Evolutionary conservation across 1,140 invertebrate species (phyloP), one percentile per base, ranked within the genome.

Genomic region (Schmidtea mediterranea): DNA sequence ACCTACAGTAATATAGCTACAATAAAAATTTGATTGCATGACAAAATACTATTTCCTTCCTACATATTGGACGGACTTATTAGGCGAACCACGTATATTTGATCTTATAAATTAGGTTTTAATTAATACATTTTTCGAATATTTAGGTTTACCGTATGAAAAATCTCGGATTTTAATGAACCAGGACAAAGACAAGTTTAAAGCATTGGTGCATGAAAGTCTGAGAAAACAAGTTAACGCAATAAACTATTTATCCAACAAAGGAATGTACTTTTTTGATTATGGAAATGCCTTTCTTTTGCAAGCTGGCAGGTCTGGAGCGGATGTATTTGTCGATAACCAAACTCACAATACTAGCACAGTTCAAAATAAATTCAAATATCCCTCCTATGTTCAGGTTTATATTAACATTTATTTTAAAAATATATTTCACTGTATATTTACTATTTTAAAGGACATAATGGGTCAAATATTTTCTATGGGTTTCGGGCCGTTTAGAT

Each of bases 381-480:
- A 75, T 59, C 75, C 75, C 15, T 74, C 73, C 32, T 76, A 77
- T 56, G 73, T 77, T 18, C 74, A 32, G 26, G 26, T 32, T 32
- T 32, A 3, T 32, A 32, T 6, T 32, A 32, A 32, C 26, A 32
- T 3, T 32, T 32, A 32, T 3, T 32, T 32, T 6, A 32, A 32
- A 6, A 6, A 32, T 3, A 6, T 32, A 32, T 10, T 32, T 32
- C n/a, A n/a, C n/a, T n/a, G n/a, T n/a, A n/a, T n/a, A n/a, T n/a
- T n/a, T n/a, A n/a, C n/a, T n/a, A n/a, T n/a, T n/a, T n/a, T n/a
- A n/a, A n/a, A 77, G 58, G 71, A 76, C 54, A 76, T 76, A 47
- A 77, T 77, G 75, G 75, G 75, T 58, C 74, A 77, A 53, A 74
- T 76, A 46, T 76, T 76, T 58, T 75, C 75, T 1, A 56, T 76